These are phyloP conservation scores for Enoplosus armatus DNA, from an alignment of 2,797 vertebrate species.

Conservation along the genomic window DNA sequence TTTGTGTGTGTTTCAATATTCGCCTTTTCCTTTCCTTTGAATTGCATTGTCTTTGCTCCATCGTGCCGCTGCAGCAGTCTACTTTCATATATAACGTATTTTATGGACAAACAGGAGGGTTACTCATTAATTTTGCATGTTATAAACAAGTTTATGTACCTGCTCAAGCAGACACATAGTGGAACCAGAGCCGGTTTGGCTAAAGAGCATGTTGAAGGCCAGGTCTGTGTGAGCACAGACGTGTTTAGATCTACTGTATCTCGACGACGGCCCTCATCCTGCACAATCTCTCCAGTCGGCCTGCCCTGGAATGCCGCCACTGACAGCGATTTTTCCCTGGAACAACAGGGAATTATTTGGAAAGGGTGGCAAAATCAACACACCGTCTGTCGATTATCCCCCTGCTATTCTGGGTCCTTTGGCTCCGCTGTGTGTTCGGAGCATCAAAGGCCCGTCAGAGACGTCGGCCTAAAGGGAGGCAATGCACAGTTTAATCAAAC, in stretches of 20 bases:
- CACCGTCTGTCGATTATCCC: slow-evolving; percentile 76
- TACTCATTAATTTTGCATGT: slow-evolving; percentile 24
- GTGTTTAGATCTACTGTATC: slow-evolving; percentile 67
- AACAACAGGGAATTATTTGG: slow-evolving; percentile 79
- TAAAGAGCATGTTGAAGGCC: slow-evolving; percentile 61
- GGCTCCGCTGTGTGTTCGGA: slow-evolving; percentile 67
- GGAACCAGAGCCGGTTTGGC: slow-evolving; percentile 39
- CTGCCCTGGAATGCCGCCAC: slow-evolving; percentile 74
- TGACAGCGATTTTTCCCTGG: slow-evolving; percentile 66
- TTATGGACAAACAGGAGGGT: slow-evolving; percentile 32
- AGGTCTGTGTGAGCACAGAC: slow-evolving; percentile 67
- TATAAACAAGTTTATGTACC: slow-evolving; percentile 28
- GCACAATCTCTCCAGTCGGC: slow-evolving; percentile 66
- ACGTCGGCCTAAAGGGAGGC: slow-evolving; percentile 63
- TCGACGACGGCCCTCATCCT: slow-evolving; percentile 54
- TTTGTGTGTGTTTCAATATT: slow-evolving; percentile 9
- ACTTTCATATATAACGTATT: slow-evolving; percentile 21
- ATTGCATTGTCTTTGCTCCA: not conserved
- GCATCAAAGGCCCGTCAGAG: slow-evolving; percentile 69
- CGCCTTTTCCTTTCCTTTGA: not conserved
- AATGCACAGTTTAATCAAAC: slow-evolving; percentile 76
- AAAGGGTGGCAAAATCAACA: slow-evolving; percentile 77
- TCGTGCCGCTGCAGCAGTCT: not conserved
- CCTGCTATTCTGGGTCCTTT: slow-evolving; percentile 74
- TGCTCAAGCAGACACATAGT: slow-evolving; percentile 6